A percentile compares a stretch with the other conserved stretches of the same genome.
These are phyloP conservation scores for Bambusicola thoracicus DNA, from an alignment of 2,113 vertebrate species.

Conservation along the genomic window DNA sequence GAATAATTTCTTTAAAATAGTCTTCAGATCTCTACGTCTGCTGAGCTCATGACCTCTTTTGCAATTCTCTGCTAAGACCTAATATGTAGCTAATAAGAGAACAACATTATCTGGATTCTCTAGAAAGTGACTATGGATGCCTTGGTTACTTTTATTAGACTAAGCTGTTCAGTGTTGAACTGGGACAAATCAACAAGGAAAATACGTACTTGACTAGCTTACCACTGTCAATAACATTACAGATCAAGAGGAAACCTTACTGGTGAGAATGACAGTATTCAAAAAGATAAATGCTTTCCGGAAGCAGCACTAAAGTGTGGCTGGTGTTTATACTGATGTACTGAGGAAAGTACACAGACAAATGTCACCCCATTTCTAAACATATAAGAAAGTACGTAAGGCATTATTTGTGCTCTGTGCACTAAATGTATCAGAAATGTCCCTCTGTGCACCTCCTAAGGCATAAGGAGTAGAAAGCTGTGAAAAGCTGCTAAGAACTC, in stretches of 20 bases:
- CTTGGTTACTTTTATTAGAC: background rate
- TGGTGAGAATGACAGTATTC: background rate
- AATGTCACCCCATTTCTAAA: background rate
- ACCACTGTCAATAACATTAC: background rate
- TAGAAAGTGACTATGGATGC: background rate
- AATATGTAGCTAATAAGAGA: background rate
- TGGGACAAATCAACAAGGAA: background rate
- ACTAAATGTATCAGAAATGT: background rate
- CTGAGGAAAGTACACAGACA: background rate
- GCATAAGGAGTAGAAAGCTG: background rate
- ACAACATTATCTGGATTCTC: background rate
- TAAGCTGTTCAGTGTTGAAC: background rate
- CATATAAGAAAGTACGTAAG: background rate
- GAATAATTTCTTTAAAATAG: background rate
- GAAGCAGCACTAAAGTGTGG: background rate
- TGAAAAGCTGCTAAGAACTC: background rate
- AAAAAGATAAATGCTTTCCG: background rate
- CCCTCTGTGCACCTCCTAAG: rapidly evolving
- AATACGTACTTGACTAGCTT: background rate
- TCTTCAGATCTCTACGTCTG: background rate
- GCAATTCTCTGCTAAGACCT: background rate
- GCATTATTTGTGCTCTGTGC: rapidly evolving
- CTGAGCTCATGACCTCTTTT: background rate
- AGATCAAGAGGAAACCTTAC: background rate
- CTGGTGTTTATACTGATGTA: background rate